Base-by-base conservation (phyloP, 2,113 vertebrate species). In the Pseudonaja textilis region DNA sequence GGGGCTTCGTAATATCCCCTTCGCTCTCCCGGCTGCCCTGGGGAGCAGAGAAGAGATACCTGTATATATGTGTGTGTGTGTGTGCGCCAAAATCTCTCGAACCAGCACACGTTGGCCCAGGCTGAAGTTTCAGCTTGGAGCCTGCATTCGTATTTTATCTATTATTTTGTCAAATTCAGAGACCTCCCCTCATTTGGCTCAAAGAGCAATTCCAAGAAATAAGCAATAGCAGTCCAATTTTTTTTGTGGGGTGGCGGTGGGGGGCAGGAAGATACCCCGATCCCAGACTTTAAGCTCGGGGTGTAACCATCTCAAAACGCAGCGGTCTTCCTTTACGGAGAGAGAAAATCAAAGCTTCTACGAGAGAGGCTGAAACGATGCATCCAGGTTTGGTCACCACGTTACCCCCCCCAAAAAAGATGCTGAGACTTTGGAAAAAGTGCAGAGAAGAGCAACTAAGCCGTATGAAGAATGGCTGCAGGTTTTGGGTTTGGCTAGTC, bases 281-380 rank as follows among this genome's bases (percentile, higher is more conserved):
- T 18, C 14, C 14, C n/a, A 18, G 64, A 14, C 29, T 69, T 69
- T 14, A 69, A 16, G 64, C 25, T 61, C 25, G 9, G n/a, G n/a
- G n/a, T 69, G 29, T 61, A 59, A n/a, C 61, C 12, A 4, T 64
- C 61, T n/a, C 61, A 14, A 5, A 5, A 29, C 1, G 26, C 26
- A 5, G 1, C 3, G 3, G 1, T n/a, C 26, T 14, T n/a, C 12
- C 29, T 14, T n/a, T 59, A 0, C 29, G 1, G 11, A 14, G 61
- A 4, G 29, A 29, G 61, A 12, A 69, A 34, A 69, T 34, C 29
- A 2, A n/a, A 69, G 29, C 29, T 69, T 34, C 26, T 69, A 4
- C 1, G 1, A n/a, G 29, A 5, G 64, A 69, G 64, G 29, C 11
- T 16, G 29, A n/a, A 69, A 69, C 5, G 1, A 9, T 9, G 8